A percentile compares a stretch with the other conserved stretches of the same genome.
phyloP scores from a whole-genome alignment of 2,113 vertebrate species.

The Epinephelus fuscoguttatus region DNA sequence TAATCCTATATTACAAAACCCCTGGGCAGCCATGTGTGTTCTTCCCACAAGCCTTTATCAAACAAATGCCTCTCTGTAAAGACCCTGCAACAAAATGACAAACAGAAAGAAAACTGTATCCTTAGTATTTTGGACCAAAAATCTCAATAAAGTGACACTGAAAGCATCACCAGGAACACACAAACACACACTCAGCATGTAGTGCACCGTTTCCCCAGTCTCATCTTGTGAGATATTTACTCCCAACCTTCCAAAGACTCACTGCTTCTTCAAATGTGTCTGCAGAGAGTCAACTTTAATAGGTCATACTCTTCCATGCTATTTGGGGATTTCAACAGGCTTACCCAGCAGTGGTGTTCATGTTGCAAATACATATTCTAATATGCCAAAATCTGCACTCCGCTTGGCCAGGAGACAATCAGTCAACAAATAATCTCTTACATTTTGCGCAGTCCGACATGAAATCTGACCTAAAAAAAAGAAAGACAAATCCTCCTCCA shows the following conservation, averaged over 20 bases:
- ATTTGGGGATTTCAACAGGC: slow-evolving; percentile 14
- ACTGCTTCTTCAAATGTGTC: neutral
- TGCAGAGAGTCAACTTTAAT: slow-evolving; percentile 25
- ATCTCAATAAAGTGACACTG: neutral
- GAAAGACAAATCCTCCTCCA: neutral
- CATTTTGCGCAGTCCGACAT: neutral
- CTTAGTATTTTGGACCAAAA: neutral
- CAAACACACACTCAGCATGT: neutral
- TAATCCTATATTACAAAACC: neutral
- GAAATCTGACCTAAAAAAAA: slow-evolving; percentile 24
- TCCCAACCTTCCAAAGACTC: neutral
- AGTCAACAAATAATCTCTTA: neutral
- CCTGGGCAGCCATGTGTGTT: neutral
- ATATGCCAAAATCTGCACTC: neutral
- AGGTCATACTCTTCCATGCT: slow-evolving; percentile 17
- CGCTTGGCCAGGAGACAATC: neutral
- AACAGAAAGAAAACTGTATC: neutral
- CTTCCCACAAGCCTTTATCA: neutral
- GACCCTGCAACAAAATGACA: slow-evolving; percentile 1
- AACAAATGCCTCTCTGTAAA: neutral
- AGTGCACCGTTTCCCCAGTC: neutral
- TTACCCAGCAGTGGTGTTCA: neutral
- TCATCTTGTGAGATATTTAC: slow-evolving; percentile 23
- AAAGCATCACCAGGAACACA: neutral
- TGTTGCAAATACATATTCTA: slow-evolving; percentile 2